Base-by-base conservation (phyloP, 1,140 invertebrate genomes). In the Halictus rubicundus region DNA sequence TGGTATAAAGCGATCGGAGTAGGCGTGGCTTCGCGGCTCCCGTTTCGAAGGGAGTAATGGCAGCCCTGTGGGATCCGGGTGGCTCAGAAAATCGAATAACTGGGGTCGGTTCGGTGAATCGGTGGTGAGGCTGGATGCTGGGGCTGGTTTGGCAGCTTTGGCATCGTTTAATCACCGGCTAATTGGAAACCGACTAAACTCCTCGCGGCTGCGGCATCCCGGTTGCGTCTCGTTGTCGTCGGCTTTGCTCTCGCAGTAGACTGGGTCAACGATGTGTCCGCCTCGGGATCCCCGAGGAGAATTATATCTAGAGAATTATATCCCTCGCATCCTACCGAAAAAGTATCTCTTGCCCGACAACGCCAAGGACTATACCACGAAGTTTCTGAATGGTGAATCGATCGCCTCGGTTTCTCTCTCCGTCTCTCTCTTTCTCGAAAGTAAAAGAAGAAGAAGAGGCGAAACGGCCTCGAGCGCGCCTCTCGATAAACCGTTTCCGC, bases 121-220 rank as follows among this genome's bases (percentile, higher is more conserved):
- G 9, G 64, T 10, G 8, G 63, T 21, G 19, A 42, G 39, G 9
- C 32, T 7, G 12, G 71, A 16, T 54, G n/a, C 21, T 10, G 42
- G 3, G n/a, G 12, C 21, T 2, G 9, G 61, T 52, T 64, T 10
- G 27, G 21, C 46, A 65, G n/a, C 19, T n/a, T 52, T 16, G 23
- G 42, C 37, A 39, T 4, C 57, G n/a, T 61, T 71, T 71, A 46
- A 57, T 71, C 19, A n/a, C 21, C n/a, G 54, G 16, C 39, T 71
- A 71, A 71, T 71, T 61, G 57, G 37, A 71, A 71, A 61, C 69
- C 8, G 23, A 61, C n/a, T 19, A 32, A 71, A 61, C 14, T 57
- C 27, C 27, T 14, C 16, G 9, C 8, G 19, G 16, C 39, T 54
- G 39, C 19, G n/a, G 39, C 21, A 2, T 37, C 37, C 37, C 42